Evolutionary conservation across 2,797 vertebrate genomes (phyloP), one percentile per base, ranked within the genome.

Genomic region (Neosilurus hyrtlii): DNA sequence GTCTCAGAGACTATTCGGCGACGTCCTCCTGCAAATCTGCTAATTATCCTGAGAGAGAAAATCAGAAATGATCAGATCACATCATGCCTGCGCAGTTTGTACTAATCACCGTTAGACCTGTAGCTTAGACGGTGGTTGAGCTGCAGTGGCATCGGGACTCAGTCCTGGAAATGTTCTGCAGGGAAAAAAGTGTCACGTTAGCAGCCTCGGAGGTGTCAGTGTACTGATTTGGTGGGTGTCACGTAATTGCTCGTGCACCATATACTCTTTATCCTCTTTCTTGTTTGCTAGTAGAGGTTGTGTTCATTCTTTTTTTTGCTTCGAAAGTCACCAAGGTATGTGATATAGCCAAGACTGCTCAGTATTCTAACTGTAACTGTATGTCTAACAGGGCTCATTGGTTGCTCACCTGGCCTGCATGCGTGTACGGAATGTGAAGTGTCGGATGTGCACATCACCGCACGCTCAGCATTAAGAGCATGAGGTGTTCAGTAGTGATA

Each of bases 401-500:
- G 30, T 30, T 30, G 1, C 30, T 30, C 30, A 30, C 30, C 30
- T 30, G 30, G 30, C 30, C 30, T 30, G 30, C 12, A 22, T 37
- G 20, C 30, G 35, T 76, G 56, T 35, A 43, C 37, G 74, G 74
- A 61, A 76, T 76, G 56, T 77, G 72, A 74, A 30, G 51, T 52
- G 54, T 56, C 14, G 11, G 18, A 22, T 4, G 12, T 5, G 0
- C 51, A 72, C 22, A 51, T 15, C n/a, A 56, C 15, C 18, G n/a
- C 52, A 56, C 22, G 24, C 24, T 73, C 71, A 73, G 15, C n/a
- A 73, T 56, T 54, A 56, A 56, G 52, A 18, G 3, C 72, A 20
- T 56, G 0, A 56, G 9, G 1, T 20, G 51, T 12, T 74, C 72
- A 57, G 73, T 7, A 59, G 30, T 76, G 20, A 75, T 37, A 61